Evolutionary conservation across 2,797 vertebrate species (phyloP), one percentile per base, ranked within the genome.

Genomic region (Knipowitschia caucasica): DNA sequence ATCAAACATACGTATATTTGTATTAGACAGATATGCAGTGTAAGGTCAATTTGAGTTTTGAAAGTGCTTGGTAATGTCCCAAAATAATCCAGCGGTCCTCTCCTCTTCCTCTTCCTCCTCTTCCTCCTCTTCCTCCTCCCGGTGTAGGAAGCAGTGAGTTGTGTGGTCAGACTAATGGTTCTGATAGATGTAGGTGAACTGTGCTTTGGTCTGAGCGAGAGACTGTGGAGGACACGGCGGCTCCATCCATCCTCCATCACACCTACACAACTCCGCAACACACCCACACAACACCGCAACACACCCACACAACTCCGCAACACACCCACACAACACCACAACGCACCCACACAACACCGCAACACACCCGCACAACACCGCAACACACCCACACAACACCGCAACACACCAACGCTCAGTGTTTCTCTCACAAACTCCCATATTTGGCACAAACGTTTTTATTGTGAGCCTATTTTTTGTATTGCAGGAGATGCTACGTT

Each of bases 111-210:
- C 68, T 60, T 46, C 36, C 24, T 35, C 69, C 64, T 70, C 59
- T 78, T 69, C n/a, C n/a, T n/a, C n/a, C n/a, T n/a, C n/a, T n/a
- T 67, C 49, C 75, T 80, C 79, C 78, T 75, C 64, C 57, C 76
- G 62, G 82, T 75, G 76, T 76, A 82, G 78, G 80, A 72, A 78
- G 80, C 67, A 73, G 85, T 85, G 82, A 86, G 83, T 88, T 86
- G 85, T 88, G 80, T 81, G 85, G 80, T 69, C 77, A 63, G 71
- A 64, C 76, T 56, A 66, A 83, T 78, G 73, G 67, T 14, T 66
- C 81, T 87, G 86, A 88, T 87, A 85, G 80, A 88, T 87, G 85
- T 86, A 88, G 86, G 86, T 88, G 82, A 88, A 81, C 78, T 74
- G 57, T 27, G 69, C 75, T 71, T 61, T 66, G 80, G 78, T 75